phyloP scores from a whole-genome alignment of 2,113 vertebrate genomes.

The Otocyon megalotis region DNA sequence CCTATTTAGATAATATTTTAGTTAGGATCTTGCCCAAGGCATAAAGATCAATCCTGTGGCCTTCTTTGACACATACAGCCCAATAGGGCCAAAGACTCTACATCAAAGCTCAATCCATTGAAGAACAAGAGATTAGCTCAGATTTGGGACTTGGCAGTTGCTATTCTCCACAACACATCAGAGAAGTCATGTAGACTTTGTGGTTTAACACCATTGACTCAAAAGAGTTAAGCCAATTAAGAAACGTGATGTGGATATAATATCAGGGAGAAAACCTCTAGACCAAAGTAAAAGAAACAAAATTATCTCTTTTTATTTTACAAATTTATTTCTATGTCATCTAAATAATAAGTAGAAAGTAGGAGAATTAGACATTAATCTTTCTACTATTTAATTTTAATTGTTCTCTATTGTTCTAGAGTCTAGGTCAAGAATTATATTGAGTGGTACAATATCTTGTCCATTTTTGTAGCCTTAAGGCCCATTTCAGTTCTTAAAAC shows the following conservation, averaged over 20 bases:
- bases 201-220: slow-evolving; percentile 57
- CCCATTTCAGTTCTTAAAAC: neutral
- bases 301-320: neutral
- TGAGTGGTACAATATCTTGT: neutral
- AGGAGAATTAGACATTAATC: neutral
- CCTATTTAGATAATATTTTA: neutral
- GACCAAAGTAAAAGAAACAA: neutral
- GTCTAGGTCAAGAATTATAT: neutral
- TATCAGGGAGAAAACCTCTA: neutral
- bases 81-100: neutral
- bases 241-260: neutral
- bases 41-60: neutral
- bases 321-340: neutral
- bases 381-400: neutral
- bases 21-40: neutral
- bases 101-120: neutral
- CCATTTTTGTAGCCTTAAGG: neutral
- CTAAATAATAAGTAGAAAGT: neutral
- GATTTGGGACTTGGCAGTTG: neutral
- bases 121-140: neutral
- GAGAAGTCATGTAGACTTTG: neutral
- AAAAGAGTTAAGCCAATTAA: slow-evolving; percentile 50
- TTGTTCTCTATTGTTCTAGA: neutral
- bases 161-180: neutral
- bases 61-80: neutral